Evolutionary conservation across 1,140 invertebrate genomes (phyloP).

Genomic region (Temnothorax longispinosus): DNA sequence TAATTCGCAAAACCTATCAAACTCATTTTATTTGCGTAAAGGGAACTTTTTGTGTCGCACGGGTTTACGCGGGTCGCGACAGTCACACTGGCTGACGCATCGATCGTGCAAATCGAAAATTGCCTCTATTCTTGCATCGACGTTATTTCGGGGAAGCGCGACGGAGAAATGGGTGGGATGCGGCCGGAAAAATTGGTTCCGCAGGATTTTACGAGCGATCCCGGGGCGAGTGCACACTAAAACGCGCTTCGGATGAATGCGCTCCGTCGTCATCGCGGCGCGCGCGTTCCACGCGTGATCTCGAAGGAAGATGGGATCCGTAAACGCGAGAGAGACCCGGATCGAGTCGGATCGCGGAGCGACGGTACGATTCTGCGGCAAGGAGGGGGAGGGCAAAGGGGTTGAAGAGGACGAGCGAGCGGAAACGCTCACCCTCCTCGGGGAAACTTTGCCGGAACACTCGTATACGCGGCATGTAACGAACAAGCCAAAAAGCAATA

Average conservation of each 20-base stretch:
- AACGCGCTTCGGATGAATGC: conserved; percentile 42
- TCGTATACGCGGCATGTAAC: conserved; percentile 37
- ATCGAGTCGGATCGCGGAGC: conserved; percentile 25
- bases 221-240: conserved; percentile 36
- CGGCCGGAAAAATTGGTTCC: conserved; percentile 40
- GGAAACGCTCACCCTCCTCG: neutral
- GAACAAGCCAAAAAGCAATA: conserved; percentile 58
- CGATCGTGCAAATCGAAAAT: conserved; percentile 51
- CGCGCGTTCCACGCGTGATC: conserved; percentile 22
- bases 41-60: neutral
- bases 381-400: no score
- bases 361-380: neutral
- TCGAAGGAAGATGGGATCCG: conserved; percentile 35
- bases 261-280: conserved; percentile 27
- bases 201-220: conserved; percentile 56
- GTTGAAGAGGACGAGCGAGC: neutral
- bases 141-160: conserved; percentile 44
- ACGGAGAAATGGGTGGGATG: conserved; percentile 1
- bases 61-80: conserved; percentile 22
- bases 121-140: conserved; percentile 54
- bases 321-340: neutral
- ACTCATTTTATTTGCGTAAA: conserved; percentile 11
- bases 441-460: conserved; percentile 29
- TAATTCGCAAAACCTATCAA: conserved; percentile 27
- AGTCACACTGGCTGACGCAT: conserved; percentile 20